Percentiles rank a stretch among this genome's conserved stretches.
Conservation (phyloP, 2,888 invertebrate species). For the Phaonia tiefii region DNA sequence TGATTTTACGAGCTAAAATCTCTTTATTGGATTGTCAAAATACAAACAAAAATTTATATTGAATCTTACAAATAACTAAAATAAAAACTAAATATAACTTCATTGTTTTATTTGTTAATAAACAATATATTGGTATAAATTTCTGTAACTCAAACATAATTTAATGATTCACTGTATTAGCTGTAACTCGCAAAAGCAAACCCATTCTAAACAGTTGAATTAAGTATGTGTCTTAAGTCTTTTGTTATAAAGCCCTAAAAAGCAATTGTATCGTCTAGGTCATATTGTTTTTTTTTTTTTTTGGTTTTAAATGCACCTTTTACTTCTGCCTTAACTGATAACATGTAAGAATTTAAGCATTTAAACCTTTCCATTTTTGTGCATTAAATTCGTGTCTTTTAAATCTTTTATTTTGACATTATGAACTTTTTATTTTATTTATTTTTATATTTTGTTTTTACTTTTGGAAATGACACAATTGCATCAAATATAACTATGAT, state of each 20-base stretch:
- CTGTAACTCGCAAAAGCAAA: too few relatives aligned
- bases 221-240: not conserved
- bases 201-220: too few relatives aligned
- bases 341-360: conserved; percentile 29
- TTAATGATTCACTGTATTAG: too few relatives aligned
- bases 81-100: not conserved
- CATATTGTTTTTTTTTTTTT: not conserved
- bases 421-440: too few relatives aligned
- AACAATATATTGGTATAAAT: too few relatives aligned
- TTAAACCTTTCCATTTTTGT: not conserved
- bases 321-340: not conserved
- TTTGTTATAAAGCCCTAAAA: conserved; percentile 4
- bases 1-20: too few relatives aligned
- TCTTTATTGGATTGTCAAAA: too few relatives aligned
- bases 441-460: too few relatives aligned
- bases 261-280: not conserved
- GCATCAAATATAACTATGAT: too few relatives aligned
- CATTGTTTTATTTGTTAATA: not conserved
- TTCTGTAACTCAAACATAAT: too few relatives aligned
- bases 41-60: conserved; percentile 1
- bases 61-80: not conserved
- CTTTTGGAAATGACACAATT: too few relatives aligned
- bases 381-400: conserved; percentile 31
- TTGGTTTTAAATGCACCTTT: not conserved
- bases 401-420: conserved; percentile 15